Evolutionary conservation across 2,797 vertebrate species (phyloP).

Genomic region (Clamator glandarius): DNA sequence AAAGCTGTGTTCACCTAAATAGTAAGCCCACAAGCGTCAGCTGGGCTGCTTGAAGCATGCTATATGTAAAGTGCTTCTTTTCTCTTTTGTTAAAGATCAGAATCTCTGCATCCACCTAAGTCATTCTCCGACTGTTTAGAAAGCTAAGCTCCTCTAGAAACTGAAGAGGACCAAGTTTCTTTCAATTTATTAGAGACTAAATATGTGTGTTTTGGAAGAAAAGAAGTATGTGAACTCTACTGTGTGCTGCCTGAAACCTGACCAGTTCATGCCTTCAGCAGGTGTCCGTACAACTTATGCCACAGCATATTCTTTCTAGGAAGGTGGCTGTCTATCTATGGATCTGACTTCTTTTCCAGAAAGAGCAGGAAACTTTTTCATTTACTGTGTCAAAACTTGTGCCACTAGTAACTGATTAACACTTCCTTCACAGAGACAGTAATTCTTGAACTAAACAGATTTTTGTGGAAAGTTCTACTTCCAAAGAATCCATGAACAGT

Average conservation of each 20-base stretch:
- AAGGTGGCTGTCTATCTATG: neutral
- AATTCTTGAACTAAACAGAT: neutral
- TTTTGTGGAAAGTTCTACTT: neutral
- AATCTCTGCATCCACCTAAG: neutral
- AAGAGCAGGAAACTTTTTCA: neutral
- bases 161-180: neutral
- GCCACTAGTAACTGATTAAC: neutral
- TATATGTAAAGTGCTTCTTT: neutral
- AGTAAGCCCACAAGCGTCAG: accelerated
- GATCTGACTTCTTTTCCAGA: neutral
- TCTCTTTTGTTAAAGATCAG: neutral
- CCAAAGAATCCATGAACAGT: neutral
- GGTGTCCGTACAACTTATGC: neutral
- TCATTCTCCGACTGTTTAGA: neutral
- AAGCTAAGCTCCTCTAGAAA: neutral
- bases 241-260: neutral
- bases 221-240: neutral
- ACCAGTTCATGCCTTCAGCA: neutral
- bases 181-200: neutral
- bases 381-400: neutral
- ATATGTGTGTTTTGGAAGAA: neutral
- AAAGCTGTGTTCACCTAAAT: neutral
- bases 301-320: neutral
- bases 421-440: neutral
- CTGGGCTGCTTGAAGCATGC: neutral